Base-by-base conservation (phyloP, 1,140 invertebrate species). In the Drosophila sucinea region DNA sequence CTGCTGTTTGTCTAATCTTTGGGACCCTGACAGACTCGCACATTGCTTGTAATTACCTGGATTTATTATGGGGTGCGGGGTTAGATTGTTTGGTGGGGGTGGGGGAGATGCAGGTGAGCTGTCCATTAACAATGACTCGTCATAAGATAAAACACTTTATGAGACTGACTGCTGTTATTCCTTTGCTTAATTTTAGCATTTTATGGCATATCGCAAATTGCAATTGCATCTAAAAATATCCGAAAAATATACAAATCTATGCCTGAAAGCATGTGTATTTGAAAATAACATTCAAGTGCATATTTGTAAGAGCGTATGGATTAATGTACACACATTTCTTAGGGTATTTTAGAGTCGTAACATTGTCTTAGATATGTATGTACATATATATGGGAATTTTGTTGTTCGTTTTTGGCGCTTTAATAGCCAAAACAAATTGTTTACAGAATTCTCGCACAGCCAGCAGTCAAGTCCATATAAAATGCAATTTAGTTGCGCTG, bases 391-490 rank as follows among this genome's bases (percentile, higher is more conserved):
- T 38, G 3, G 2, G 33, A 35, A 8, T 35, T 35, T 35, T 38
- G 8, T 8, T 38, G 0, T 11, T 38, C 61, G 55, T 71, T 51
- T 51, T 72, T 64, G 77, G 72, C 79, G 72, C 66, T 89, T 81
- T 84, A 87, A 89, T 84, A 67, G 80, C 73, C 84, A 89, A 70
- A 89, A 81, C 84, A 85, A 89, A 89, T 89, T 70, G 84, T 70
- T 81, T 77, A 76, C 64, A 66, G 70, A 79, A 85, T 81, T 79
- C 69, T 86, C 79, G 82, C 84, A 84, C 84, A 87, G 80, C 81
- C 76, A 69, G 54, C 58, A 69, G 64, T 70, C 66, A 71, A 58
- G 23, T 64, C 70, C 63, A 83, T 74, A 84, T 89, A 81, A 89
- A 89, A 89, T 81, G 56, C 69, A 63, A 64, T 81, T 89, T 89